Evolutionary conservation across 1,140 invertebrate genomes (phyloP).

Genomic region (Cotesia chilonis): DNA sequence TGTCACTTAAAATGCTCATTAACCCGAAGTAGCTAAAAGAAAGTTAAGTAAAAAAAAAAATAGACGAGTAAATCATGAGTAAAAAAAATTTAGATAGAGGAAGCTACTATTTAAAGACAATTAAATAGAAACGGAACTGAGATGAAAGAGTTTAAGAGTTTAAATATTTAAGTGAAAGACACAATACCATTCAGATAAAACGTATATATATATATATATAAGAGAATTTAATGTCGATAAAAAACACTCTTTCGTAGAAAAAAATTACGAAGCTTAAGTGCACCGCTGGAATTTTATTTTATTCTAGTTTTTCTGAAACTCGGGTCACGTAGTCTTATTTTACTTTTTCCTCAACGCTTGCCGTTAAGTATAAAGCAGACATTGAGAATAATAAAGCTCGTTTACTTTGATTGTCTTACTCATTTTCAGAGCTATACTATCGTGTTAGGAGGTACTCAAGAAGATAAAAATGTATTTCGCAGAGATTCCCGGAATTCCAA

Average conservation of each 20-base stretch:
- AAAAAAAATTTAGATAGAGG: no score
- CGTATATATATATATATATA: neutral
- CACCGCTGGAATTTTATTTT: neutral
- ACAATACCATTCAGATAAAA: neutral
- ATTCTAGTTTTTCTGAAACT: neutral
- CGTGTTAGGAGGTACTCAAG: neutral
- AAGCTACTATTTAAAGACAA: no score
- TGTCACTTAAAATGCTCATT: no score
- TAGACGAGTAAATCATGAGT: no score
- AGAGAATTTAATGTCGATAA: slow-evolving; percentile 11
- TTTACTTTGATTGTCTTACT: slow-evolving; percentile 23
- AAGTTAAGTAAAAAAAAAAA: no score
- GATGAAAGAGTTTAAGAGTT: no score
- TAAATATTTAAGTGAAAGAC: no score
- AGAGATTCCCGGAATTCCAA: neutral
- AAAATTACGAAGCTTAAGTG: slow-evolving; percentile 10
- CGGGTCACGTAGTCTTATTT: neutral
- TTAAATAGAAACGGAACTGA: no score
- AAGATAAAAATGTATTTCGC: slow-evolving; percentile 15
- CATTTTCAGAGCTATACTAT: neutral
- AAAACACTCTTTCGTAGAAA: slow-evolving; percentile 7
- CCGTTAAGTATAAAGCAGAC: neutral
- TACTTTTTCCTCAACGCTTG: no score
- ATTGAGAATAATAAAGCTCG: slow-evolving; percentile 7
- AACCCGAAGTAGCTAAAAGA: no score